Conservation (phyloP, 1,140 invertebrate species). For the Teleopsis dalmanni region DNA sequence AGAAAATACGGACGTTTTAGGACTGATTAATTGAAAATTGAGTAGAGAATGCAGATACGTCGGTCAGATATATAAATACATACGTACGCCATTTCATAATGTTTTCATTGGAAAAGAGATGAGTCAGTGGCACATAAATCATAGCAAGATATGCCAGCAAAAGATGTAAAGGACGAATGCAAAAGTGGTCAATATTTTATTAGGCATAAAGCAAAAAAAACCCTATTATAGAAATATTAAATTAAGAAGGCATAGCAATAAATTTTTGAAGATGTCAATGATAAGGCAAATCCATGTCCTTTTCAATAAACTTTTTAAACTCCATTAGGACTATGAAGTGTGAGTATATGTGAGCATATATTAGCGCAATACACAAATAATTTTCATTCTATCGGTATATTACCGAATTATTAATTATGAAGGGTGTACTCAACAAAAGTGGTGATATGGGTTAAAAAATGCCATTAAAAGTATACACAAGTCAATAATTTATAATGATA, state of each 20-base stretch:
- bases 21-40: too few species aligned
- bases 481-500: not conserved
- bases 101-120: constrained; percentile 3
- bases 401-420: not conserved
- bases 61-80: not conserved
- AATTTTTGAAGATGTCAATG: constrained; percentile 3
- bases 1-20: too few species aligned
- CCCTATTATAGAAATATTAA: constrained; percentile 4
- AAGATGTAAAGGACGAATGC: too few species aligned
- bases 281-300: too few species aligned
- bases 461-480: too few species aligned
- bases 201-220: too few species aligned
- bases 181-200: too few species aligned
- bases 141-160: too few species aligned
- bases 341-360: not conserved
- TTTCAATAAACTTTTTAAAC: not conserved
- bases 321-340: not conserved
- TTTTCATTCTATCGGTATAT: too few species aligned
- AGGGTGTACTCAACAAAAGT: not conserved
- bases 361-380: not conserved
- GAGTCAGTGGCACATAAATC: constrained; percentile 5
- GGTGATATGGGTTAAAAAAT: too few species aligned
- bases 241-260: not conserved
- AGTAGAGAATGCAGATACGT: not conserved
- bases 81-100: not conserved